phyloP scores from a whole-genome alignment of 2,797 vertebrate genomes.

The Mastacembelus armatus region DNA sequence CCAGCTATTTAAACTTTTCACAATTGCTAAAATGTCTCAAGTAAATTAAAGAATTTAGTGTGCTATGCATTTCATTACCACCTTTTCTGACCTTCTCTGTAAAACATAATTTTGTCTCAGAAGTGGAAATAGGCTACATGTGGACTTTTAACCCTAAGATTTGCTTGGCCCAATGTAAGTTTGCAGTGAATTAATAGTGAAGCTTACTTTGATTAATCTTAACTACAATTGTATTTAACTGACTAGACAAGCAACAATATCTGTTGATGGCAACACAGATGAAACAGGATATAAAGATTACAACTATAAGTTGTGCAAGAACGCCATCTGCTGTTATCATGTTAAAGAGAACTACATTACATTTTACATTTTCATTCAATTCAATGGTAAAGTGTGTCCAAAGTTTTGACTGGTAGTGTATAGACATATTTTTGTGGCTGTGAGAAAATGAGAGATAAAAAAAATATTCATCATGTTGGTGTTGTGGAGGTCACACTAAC shows the following conservation, averaged over 20 bases:
- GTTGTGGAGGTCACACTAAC: neutral
- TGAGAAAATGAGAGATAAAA: too few relatives aligned
- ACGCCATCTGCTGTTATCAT: conserved; percentile 61
- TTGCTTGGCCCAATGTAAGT: neutral
- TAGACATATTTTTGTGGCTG: too few relatives aligned
- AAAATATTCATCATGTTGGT: neutral
- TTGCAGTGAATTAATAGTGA: rapidly evolving
- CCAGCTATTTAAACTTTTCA: neutral
- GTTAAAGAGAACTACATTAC: neutral
- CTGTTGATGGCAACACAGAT: neutral
- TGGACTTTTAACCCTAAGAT: neutral
- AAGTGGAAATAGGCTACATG: too few relatives aligned
- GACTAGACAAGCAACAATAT: neutral
- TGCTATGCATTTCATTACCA: neutral
- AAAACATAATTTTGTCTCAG: neutral
- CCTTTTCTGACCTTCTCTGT: neutral
- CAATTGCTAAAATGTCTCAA: neutral
- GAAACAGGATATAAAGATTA: neutral
- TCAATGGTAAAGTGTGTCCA: too few relatives aligned
- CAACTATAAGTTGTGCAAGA: conserved; percentile 36
- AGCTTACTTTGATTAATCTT: neutral
- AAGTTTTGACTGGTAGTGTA: too few relatives aligned
- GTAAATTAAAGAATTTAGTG: neutral
- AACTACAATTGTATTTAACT: neutral
- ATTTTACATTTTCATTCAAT: too few relatives aligned